phyloP scores from a whole-genome alignment of 2,888 invertebrate genomes.

The Cyaniris semiargus region DNA sequence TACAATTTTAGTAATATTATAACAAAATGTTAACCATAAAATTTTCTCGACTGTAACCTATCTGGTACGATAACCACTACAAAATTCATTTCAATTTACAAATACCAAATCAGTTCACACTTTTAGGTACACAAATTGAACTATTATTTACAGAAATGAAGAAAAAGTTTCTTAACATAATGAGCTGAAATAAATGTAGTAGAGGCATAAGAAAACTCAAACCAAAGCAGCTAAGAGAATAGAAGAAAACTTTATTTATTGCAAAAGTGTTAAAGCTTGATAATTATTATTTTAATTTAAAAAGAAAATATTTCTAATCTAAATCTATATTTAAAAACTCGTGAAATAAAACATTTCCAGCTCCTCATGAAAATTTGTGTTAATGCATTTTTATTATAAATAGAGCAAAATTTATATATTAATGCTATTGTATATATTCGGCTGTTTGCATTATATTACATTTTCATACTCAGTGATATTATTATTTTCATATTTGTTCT shows the following conservation, averaged over 20 bases:
- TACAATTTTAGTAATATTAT: too few species aligned
- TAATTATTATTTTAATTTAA: neutral
- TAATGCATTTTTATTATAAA: neutral
- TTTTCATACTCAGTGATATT: neutral
- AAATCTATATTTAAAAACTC: constrained; percentile 6
- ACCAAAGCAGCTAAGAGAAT: constrained; percentile 2
- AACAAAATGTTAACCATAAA: neutral
- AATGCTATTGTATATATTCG: constrained; percentile 16
- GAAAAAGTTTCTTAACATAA: neutral
- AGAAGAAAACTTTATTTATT: neutral
- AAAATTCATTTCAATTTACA: neutral
- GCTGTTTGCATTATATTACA: constrained; percentile 1
- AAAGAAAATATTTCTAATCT: neutral
- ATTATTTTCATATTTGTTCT: neutral
- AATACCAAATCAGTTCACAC: neutral
- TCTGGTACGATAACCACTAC: neutral
- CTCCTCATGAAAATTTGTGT: constrained; percentile 7
- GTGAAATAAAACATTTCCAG: constrained; percentile 19
- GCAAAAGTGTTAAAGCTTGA: neutral
- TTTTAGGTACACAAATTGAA: neutral
- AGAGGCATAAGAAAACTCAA: neutral
- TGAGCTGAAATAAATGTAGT: neutral
- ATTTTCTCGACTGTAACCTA: neutral
- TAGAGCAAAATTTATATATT: constrained; percentile 7
- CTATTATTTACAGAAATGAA: neutral